These are phyloP conservation scores for Heterotilapia buettikoferi DNA, from an alignment of 2,113 vertebrate species.

Conservation along the genomic window DNA sequence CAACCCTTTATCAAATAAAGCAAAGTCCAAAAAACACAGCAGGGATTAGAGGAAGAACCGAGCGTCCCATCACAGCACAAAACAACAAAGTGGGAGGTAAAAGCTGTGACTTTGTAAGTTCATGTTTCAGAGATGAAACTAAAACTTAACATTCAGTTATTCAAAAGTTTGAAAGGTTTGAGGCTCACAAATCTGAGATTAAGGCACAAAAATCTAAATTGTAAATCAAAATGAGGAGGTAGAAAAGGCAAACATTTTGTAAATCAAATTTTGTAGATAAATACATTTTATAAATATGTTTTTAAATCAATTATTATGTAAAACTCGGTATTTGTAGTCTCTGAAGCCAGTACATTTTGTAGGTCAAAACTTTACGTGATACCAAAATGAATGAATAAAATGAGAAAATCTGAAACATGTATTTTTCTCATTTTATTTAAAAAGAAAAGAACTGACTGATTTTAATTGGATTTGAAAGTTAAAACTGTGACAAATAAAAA, in stretches of 20 bases:
- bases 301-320: neutral
- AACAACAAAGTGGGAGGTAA: neutral
- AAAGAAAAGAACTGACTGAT: neutral
- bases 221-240: neutral
- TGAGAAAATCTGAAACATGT: neutral
- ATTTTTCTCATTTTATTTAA: neutral
- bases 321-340: neutral
- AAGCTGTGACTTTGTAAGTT: neutral
- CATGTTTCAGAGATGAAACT: neutral
- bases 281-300: neutral
- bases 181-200: neutral
- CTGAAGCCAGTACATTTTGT: neutral
- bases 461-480: neutral
- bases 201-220: neutral
- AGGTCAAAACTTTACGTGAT: neutral
- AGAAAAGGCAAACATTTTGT: fast-evolving
- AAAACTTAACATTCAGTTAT: neutral
- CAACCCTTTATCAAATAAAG: neutral
- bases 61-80: neutral
- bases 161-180: neutral
- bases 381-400: neutral
- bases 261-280: neutral
- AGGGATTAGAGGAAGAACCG: neutral
- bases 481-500: neutral
- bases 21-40: neutral